A percentile compares a stretch with the other conserved stretches of the same genome.
Evolutionary conservation across 2,888 invertebrate genomes (phyloP).

Genomic region (Rapana venosa): DNA sequence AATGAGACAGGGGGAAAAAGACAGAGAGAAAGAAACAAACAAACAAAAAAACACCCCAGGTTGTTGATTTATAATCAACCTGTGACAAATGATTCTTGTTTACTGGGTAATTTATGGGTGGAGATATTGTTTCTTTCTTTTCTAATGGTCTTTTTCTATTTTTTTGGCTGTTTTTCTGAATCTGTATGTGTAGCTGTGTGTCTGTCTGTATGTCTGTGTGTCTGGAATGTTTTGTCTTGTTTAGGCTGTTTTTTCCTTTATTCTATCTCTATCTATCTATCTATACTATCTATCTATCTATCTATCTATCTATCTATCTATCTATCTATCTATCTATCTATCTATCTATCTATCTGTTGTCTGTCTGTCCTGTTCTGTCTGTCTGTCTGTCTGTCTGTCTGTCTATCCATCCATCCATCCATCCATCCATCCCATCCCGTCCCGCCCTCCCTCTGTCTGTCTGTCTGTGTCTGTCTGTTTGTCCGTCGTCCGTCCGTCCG

Average conservation of each 20-base stretch:
- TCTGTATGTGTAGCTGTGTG: neutral
- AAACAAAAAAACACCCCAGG: neutral
- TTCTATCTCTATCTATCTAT: neutral
- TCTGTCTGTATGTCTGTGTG: neutral
- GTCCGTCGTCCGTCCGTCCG: neutral
- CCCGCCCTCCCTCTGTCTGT: neutral
- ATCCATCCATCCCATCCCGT: neutral
- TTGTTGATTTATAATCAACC: constrained; percentile 8
- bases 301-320: neutral
- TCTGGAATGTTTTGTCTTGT: neutral
- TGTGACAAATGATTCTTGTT: neutral
- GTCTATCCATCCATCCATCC: neutral
- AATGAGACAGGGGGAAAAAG: too few relatives aligned
- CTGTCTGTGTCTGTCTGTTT: neutral
- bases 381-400: neutral
- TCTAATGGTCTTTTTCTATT: neutral
- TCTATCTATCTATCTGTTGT: neutral
- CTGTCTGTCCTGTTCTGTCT: neutral
- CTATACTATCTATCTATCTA: neutral
- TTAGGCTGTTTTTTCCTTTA: neutral
- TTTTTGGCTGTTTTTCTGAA: neutral
- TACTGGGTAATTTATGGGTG: neutral
- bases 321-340: neutral
- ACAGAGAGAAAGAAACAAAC: too few relatives aligned
- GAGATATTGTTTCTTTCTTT: neutral